Conservation (phyloP, 2,888 invertebrate species). For the Napeogenes inachia region DNA sequence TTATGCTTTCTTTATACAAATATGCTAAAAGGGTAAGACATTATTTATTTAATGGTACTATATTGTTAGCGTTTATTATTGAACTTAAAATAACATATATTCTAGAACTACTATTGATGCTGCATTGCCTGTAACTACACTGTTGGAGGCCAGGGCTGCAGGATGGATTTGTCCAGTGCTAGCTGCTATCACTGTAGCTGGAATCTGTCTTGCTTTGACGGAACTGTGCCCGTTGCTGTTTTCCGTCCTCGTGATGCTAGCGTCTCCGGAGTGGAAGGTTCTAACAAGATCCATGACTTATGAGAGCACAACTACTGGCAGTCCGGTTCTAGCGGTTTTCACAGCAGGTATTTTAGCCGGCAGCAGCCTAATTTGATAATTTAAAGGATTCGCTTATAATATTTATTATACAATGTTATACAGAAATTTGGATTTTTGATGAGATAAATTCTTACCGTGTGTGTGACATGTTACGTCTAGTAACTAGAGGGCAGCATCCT, state of each 20-base stretch:
- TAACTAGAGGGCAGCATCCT: too few relatives aligned
- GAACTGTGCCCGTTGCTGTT: conserved; percentile 79
- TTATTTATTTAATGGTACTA: not conserved
- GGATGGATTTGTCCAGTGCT: conserved; percentile 79
- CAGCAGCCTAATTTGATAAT: too few relatives aligned
- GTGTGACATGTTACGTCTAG: too few relatives aligned
- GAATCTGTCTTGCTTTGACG: conserved; percentile 78
- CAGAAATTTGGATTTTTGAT: too few relatives aligned
- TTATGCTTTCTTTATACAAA: conserved; percentile 69
- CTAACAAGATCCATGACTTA: conserved; percentile 79
- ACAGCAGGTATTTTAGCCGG: conserved; percentile 68
- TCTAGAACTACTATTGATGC: conserved; percentile 75
- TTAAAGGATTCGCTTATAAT: too few relatives aligned
- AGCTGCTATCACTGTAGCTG: conserved; percentile 78
- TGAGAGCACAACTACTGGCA: conserved; percentile 78
- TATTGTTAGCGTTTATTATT: conserved; percentile 12
- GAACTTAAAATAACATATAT: conserved; percentile 6
- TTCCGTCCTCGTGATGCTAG: conserved; percentile 73
- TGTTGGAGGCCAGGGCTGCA: conserved; percentile 77
- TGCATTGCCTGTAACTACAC: conserved; percentile 77
- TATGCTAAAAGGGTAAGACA: conserved; percentile 66
- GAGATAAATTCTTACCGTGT: too few relatives aligned
- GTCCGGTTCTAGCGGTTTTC: conserved; percentile 80
- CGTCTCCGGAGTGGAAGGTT: conserved; percentile 80
- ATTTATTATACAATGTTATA: too few relatives aligned